These are phyloP conservation scores for Xestia xanthographa DNA, from an alignment of 2,888 invertebrate genomes.

Conservation along the genomic window DNA sequence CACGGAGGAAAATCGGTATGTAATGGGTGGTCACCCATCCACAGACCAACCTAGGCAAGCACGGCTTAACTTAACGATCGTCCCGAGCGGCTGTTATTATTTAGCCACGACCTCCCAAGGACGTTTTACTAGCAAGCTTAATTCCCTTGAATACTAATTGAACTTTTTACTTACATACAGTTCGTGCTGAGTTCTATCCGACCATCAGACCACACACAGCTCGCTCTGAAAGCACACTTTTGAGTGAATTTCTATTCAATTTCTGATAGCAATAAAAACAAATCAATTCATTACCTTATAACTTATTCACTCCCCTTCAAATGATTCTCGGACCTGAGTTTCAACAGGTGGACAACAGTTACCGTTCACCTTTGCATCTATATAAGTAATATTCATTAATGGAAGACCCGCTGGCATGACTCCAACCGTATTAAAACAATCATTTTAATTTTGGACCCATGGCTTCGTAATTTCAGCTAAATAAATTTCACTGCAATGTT, in stretches of 20 bases:
- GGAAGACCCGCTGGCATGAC: background rate
- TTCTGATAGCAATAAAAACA: background rate
- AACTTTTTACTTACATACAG: background rate
- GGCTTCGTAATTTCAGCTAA: background rate
- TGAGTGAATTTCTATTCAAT: background rate
- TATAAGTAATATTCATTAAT: constrained; percentile 8
- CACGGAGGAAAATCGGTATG: no score
- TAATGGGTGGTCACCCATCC: no score
- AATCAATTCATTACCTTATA: background rate
- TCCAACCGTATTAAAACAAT: background rate
- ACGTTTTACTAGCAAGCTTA: background rate
- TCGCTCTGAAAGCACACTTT: background rate
- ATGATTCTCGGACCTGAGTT: no score
- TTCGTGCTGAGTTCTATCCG: background rate
- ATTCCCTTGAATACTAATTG: background rate
- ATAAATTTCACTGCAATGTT: background rate
- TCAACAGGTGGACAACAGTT: constrained; percentile 34
- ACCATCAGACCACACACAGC: background rate
- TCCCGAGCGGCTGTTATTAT: no score
- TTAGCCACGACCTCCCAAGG: no score
- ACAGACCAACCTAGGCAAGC: no score
- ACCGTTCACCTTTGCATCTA: constrained; percentile 10
- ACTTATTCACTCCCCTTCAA: background rate
- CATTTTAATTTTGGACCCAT: background rate
- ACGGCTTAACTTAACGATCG: no score